These are phyloP conservation scores for Apostichopus leukothele DNA, from an alignment of 53 echinoderm and acorn worm species.

Conservation along the genomic window DNA sequence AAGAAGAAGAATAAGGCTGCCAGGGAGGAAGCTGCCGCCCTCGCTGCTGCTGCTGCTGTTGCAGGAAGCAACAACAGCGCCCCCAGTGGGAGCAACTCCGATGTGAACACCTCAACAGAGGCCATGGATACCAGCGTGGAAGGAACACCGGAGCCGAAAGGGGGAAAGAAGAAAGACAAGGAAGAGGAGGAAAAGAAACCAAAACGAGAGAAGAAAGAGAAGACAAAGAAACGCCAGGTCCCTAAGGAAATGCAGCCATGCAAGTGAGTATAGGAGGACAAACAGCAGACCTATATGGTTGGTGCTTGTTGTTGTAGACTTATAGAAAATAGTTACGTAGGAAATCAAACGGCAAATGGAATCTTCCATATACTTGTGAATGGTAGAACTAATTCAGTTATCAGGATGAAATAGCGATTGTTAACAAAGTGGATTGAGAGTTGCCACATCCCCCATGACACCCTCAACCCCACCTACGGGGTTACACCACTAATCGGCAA, in stretches of 20 bases:
- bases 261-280: slow-evolving; percentile 64
- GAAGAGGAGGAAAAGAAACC: slow-evolving; percentile 55
- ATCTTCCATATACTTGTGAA: too few species aligned
- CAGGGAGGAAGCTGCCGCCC: slow-evolving; percentile 31
- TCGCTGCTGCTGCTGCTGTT: slow-evolving; percentile 15
- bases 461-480: too few species aligned
- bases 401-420: too few species aligned
- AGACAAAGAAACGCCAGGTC: slow-evolving; percentile 71
- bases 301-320: too few species aligned
- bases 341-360: too few species aligned
- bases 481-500: too few species aligned
- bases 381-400: too few species aligned
- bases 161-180: slow-evolving; percentile 20
- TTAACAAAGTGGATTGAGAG: too few species aligned
- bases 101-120: slow-evolving; percentile 27
- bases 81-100: slow-evolving; percentile 16
- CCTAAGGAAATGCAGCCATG: slow-evolving; percentile 75
- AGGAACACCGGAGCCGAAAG: slow-evolving; percentile 44
- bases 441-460: too few species aligned
- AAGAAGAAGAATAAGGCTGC: slow-evolving; percentile 65
- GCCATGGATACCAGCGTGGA: slow-evolving; percentile 32
- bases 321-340: too few species aligned
- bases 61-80: not conserved
- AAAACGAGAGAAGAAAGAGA: slow-evolving; percentile 69
- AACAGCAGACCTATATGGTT: too few species aligned